Evolutionary conservation across 2,888 invertebrate species (phyloP), one percentile per base, ranked within the genome.

Genomic region (Hyppa rectilinea): DNA sequence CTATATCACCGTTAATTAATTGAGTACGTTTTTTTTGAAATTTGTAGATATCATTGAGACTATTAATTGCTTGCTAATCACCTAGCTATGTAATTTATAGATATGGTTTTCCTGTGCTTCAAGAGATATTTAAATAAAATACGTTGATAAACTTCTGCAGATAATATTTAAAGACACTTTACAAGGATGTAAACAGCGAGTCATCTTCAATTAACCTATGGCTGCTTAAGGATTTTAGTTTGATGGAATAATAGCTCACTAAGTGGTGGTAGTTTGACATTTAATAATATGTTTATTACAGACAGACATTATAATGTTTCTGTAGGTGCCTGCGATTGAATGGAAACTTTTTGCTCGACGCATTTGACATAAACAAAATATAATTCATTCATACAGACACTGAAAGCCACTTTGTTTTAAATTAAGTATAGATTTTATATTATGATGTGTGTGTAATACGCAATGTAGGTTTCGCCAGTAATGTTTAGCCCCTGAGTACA

Each of bases 131-230:
- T 10, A 62, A 43, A 45, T 23, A 50, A 23, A 14, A 34, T 34
- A n/a, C 29, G 52, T 43, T n/a, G 17, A 52, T 29, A 36, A 49
- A 43, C 34, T 47, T 36, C 12, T 74, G 40, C 26, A 29, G 17
- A 12, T 12, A 23, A 23, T 67, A 20, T 49, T 34, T 12, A 38
- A n/a, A 20, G 29, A 53, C 14, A 47, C 49, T 36, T 17, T 29
- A 23, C 26, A 69, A n/a, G 31, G n/a, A 76, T n/a, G 12, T 70
- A 70, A 61, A 26, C 38, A 62, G 23, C 71, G 40, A 71, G 62
- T 75, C 52, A 59, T 78, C 78, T 53, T 71, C 52, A 62, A 78
- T 78, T 75, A 75, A 71, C 75, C 74, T 78, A 47, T 77, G 78
- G 36, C 50, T 71, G 45, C 61, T 43, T 36, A 29, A 40, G 26